Percentiles rank a stretch among this genome's conserved stretches.
phyloP scores from a whole-genome alignment of 2,888 invertebrate species.

The Synanthedon vespiformis region DNA sequence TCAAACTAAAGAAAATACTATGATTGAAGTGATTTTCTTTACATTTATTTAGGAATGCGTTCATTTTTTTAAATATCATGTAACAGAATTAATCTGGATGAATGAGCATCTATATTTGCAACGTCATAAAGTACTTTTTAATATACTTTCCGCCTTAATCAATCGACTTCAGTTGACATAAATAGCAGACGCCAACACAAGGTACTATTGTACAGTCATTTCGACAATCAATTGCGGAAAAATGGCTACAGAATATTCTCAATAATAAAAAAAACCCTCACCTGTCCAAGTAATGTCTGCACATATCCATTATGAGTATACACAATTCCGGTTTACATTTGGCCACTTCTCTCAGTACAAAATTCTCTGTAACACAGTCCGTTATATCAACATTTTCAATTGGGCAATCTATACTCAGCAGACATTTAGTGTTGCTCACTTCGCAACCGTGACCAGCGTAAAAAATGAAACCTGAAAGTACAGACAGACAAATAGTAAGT shows the following conservation, averaged over 20 bases:
- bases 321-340: conserved; percentile 54
- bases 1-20: too few relatives aligned
- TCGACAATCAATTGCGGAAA: not conserved
- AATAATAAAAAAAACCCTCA: conserved; percentile 11
- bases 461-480: conserved; percentile 58
- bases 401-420: conserved; percentile 62
- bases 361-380: conserved; percentile 61
- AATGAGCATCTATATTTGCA: too few relatives aligned
- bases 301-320: conserved; percentile 70
- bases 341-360: conserved; percentile 45
- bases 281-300: conserved; percentile 59
- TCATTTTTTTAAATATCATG: too few relatives aligned
- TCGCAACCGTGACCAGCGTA: conserved; percentile 71
- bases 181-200: too few relatives aligned
- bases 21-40: not conserved
- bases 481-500: not conserved
- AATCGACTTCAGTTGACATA: too few relatives aligned
- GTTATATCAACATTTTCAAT: conserved; percentile 35
- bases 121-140: too few relatives aligned
- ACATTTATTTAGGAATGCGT: not conserved
- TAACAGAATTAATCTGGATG: too few relatives aligned
- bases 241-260: not conserved
- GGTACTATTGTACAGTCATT: too few relatives aligned
- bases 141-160: too few relatives aligned
- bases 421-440: conserved; percentile 57